Conservation (phyloP, 2,797 vertebrate genomes). For the Uromys caudimaculatus region DNA sequence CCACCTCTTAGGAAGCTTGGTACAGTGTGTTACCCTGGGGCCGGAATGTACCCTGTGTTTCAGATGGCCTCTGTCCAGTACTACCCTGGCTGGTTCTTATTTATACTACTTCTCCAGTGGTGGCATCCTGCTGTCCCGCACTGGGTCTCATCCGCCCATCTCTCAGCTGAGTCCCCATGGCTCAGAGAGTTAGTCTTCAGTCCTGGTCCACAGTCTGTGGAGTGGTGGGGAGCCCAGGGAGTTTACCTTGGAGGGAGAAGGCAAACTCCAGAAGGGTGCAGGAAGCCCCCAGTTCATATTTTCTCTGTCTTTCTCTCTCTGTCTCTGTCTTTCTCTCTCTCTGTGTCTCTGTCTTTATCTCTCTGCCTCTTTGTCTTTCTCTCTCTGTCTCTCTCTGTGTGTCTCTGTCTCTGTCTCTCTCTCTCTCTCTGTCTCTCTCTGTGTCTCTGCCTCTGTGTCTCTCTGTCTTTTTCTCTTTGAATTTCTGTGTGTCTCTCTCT, state of each 20-base stretch:
- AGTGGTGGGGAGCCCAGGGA: neutral
- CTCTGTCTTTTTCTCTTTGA: neutral
- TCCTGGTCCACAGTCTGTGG: neutral
- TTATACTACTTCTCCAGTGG: constrained; percentile 80
- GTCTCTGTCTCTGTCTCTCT: neutral
- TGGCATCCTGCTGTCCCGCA: constrained; percentile 81
- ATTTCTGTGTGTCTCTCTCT: too few species aligned
- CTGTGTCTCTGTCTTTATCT: neutral
- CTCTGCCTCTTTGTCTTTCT: too few species aligned
- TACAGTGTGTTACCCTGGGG: constrained; percentile 88
- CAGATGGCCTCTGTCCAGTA: constrained; percentile 87
- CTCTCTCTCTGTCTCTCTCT: neutral
- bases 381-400: neutral
- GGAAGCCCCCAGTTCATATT: neutral
- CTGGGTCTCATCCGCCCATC: constrained; percentile 54
- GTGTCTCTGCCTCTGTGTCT: neutral
- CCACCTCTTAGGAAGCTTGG: constrained; percentile 83
- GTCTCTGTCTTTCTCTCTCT: neutral
- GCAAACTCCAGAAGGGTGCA: neutral
- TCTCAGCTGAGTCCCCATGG: neutral
- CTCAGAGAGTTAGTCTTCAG: neutral
- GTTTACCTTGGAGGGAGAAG: neutral
- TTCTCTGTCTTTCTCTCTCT: neutral
- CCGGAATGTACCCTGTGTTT: constrained; percentile 88
- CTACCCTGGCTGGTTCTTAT: constrained; percentile 85